Evolutionary conservation across 2,113 vertebrate genomes (phyloP).

Genomic region (Probosciger aterrimus): DNA sequence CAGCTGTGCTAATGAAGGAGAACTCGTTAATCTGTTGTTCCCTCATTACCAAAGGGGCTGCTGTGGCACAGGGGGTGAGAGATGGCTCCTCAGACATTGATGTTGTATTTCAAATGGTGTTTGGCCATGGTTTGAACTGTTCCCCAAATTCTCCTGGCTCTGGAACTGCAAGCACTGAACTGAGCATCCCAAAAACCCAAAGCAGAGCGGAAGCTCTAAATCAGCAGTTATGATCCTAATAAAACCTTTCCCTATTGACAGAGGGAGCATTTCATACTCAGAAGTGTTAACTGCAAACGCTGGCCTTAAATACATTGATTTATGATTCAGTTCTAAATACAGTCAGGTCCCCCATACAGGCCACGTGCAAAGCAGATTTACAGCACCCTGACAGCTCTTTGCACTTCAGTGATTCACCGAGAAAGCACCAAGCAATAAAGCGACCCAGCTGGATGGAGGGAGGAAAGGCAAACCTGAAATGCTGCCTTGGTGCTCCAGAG

Average conservation of each 20-base stretch:
- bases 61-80: no score
- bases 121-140: neutral
- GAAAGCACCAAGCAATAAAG: neutral
- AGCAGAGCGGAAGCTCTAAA: neutral
- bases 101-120: rapidly evolving
- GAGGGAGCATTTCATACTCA: neutral
- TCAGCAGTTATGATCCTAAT: neutral
- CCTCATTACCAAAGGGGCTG: neutral
- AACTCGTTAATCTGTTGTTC: neutral
- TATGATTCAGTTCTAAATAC: neutral
- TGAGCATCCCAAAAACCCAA: neutral
- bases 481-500: neutral
- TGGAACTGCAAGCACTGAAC: neutral
- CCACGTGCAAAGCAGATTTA: neutral
- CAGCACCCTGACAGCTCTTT: neutral
- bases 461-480: neutral
- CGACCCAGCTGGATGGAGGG: neutral
- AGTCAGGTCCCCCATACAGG: neutral
- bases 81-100: neutral
- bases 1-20: neutral
- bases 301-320: constrained; percentile 19
- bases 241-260: neutral
- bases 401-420: neutral
- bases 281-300: neutral
- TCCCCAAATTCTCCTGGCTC: neutral